These are phyloP conservation scores for Pseudoips prasinana DNA, from an alignment of 2,888 invertebrate species.

Conservation along the genomic window DNA sequence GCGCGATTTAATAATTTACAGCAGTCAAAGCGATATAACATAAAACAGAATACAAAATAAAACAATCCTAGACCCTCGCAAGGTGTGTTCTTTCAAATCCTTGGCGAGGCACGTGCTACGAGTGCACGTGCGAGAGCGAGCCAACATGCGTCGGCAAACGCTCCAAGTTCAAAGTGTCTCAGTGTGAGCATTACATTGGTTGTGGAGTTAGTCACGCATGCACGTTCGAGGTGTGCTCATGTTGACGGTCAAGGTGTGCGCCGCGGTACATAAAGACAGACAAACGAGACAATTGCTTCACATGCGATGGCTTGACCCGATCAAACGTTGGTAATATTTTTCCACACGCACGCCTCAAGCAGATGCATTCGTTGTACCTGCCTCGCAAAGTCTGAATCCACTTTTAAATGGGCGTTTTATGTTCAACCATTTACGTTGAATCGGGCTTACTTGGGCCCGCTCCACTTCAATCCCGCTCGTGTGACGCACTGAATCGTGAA, in stretches of 20 bases:
- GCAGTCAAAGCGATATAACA: no score
- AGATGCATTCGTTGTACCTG: not conserved
- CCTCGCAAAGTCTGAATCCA: not conserved
- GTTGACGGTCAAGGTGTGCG: not conserved
- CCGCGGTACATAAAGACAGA: not conserved
- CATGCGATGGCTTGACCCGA: not conserved
- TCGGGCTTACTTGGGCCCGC: no score
- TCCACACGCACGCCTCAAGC: not conserved
- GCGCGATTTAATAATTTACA: no score
- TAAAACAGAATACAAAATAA: no score
- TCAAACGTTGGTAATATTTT: not conserved
- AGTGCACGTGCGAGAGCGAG: not conserved
- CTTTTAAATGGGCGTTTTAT: no score
- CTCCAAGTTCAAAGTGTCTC: conserved; percentile 1
- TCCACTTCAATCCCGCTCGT: no score
- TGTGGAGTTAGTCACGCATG: conserved; percentile 1
- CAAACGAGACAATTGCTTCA: no score
- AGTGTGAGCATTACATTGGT: conserved; percentile 1
- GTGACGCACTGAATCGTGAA: no score
- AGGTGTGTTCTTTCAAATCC: not conserved
- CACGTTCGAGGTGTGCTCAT: not conserved
- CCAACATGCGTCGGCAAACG: conserved; percentile 1
- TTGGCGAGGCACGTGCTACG: not conserved
- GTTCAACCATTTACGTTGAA: no score
- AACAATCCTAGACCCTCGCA: no score